Evolutionary conservation across 2,113 vertebrate genomes (phyloP), one percentile per base, ranked within the genome.

Genomic region (Todiramphus saurophagus): DNA sequence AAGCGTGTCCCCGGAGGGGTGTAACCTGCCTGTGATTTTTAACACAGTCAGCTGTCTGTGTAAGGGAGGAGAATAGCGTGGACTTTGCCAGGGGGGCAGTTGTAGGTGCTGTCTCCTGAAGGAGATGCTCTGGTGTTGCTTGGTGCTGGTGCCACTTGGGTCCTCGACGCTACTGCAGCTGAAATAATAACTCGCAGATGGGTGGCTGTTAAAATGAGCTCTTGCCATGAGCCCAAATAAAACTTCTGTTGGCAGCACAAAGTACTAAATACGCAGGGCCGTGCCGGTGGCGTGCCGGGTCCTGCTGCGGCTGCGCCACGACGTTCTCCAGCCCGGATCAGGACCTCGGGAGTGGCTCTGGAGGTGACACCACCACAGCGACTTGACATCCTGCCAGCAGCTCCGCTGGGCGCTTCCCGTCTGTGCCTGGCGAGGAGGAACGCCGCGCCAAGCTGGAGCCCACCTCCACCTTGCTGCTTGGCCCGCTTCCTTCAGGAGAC

Each of bases 181-280:
- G 56, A 4, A 44, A 31, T 95, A 95, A 96, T 96, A 76, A 37
- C 88, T 93, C 59, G 3, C 96, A 95, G 96, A 92, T 90, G 95
- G 75, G 75, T 17, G 93, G n/a, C n/a, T 91, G 53, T 88, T 76
- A 46, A 90, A 93, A 83, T 2, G 50, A 86, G 94, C 72, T 74
- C 86, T 62, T 77, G 66, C 76, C 89, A 56, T 77, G 41, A 93
- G 86, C 88, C 72, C 79, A 33, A 67, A 50, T 86, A 66, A 88
- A 88, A 90, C 74, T 37, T 7, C 83, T 74, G 59, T 37, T 74
- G 7, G 56, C 31, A 95, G 92, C 72, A 90, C 64, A 44, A 58
- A 92, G 82, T 20, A 74, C 63, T 83, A 51, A 95, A 20, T 50
- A 80, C 46, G 80, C 87, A 8, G 46, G 87, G 28, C 15, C 16